Base-by-base conservation (phyloP, 2,888 invertebrate genomes). In the Eubasilissa splendida region DNA sequence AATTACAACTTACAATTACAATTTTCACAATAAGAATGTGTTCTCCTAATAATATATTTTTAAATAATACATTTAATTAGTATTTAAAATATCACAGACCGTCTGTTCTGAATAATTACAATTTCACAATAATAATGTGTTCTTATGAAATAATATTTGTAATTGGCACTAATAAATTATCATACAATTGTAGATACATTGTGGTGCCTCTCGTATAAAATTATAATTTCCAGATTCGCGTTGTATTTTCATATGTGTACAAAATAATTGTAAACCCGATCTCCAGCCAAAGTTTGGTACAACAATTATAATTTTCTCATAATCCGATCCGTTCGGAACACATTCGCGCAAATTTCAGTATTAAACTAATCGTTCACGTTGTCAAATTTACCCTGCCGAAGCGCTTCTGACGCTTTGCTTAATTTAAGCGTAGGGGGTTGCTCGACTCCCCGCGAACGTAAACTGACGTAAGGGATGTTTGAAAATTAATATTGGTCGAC, bases 291-390 rank as follows among this genome's bases (percentile, higher is more conserved):
- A 68, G 50, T 50, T 14, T 50, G 50, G 14, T 50, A 68, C 14
- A 7, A 14, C 50, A 68, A 68, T 50, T 10, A n/a, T 63, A 33
- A 68, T 42, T 5, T 58, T 58, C 11, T 12, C 68, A 12, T 68
- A 50, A 52, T 5, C 52, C 10, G 50, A 63, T 63, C 52, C 68
- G 50, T 50, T 68, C 14, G 50, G 14, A 68, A 68, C 68, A 52
- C 68, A 68, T 50, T 14, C 50, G 52, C 10, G 33, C n/a, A 42
- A 68, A 50, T 9, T 52, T 42, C 50, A 10, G n/a, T n/a, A 68
- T 68, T 68, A 52, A 50, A 52, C 68, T 68, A 68, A 68, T 68
- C 52, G 50, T 68, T 68, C 52, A 50, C 68, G 42, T 68, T 68
- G 68, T 68, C 68, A 50, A 52, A 68, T 50, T 68, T 50, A 9